Conservation (phyloP, 2,113 vertebrate genomes). For the Poeciliopsis occidentalis region DNA sequence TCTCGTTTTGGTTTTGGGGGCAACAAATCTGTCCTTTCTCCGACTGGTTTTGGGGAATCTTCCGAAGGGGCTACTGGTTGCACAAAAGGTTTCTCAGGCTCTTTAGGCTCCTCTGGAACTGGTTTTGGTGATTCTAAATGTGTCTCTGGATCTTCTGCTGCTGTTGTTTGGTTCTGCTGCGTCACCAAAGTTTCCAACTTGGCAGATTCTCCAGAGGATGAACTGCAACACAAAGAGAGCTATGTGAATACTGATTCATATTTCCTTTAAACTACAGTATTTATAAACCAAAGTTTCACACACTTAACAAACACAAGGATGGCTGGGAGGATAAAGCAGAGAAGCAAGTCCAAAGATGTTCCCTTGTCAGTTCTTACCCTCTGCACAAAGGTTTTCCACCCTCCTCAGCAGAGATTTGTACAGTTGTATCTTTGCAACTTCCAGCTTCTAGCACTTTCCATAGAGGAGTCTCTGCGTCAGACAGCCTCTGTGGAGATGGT, state of each 20-base stretch:
- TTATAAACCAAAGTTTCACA: constrained; percentile 1
- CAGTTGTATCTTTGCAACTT: constrained; percentile 43
- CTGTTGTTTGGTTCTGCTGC: constrained; percentile 13
- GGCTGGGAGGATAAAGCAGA: constrained; percentile 13
- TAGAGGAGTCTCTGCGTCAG: constrained; percentile 66
- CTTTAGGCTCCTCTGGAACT: constrained; percentile 46
- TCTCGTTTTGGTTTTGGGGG: constrained; percentile 52
- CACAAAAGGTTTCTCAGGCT: constrained; percentile 34
- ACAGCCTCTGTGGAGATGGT: constrained; percentile 41
- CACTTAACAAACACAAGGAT: constrained; percentile 8
- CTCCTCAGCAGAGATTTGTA: constrained; percentile 42
- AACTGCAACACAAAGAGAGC: constrained; percentile 45
- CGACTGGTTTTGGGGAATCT: constrained; percentile 6
- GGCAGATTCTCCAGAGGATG: constrained; percentile 38
- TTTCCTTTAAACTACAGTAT: neutral
- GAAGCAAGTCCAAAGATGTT: constrained; percentile 19
- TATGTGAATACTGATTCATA: constrained; percentile 19
- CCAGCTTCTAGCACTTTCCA: constrained; percentile 72
- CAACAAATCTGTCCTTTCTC: neutral
- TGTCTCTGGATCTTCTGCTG: constrained; percentile 23
- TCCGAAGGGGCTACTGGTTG: constrained; percentile 24
- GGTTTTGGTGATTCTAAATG: constrained; percentile 7
- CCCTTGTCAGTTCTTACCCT: constrained; percentile 73
- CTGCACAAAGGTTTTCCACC: constrained; percentile 52
- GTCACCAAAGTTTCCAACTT: constrained; percentile 9